Evolutionary conservation across 2,113 vertebrate genomes (phyloP).

Genomic region (Scatophagus argus): DNA sequence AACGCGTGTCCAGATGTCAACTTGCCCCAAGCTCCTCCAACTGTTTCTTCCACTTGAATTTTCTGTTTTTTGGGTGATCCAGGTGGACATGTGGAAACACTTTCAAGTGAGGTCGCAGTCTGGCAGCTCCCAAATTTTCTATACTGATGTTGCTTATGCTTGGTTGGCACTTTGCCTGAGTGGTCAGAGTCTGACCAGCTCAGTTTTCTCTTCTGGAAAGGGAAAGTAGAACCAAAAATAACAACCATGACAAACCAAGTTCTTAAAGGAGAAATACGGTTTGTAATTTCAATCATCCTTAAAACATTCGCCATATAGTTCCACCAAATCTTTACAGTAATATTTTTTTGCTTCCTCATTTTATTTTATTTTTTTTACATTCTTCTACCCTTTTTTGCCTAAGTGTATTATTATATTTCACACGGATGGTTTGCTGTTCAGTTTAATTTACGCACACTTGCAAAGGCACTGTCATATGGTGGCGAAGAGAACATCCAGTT

Average conservation of each 20-base stretch:
- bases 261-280: not conserved
- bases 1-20: slow-evolving; percentile 34
- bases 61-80: slow-evolving; percentile 23
- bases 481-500: not conserved
- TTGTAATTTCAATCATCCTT: slow-evolving; percentile 1
- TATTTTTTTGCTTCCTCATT: not conserved
- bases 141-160: slow-evolving; percentile 37
- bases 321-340: not conserved
- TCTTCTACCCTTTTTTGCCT: not conserved
- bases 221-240: slow-evolving; percentile 34
- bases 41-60: not conserved
- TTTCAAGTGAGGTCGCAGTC: slow-evolving; percentile 15
- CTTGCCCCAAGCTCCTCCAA: not conserved
- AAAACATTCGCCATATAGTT: not conserved
- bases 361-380: not conserved
- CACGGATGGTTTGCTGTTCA: not conserved
- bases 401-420: not conserved
- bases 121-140: slow-evolving; percentile 27
- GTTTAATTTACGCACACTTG: not conserved
- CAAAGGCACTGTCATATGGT: not conserved
- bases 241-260: slow-evolving; percentile 1
- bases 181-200: slow-evolving; percentile 72
- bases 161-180: slow-evolving; percentile 20
- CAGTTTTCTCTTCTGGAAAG: slow-evolving; percentile 80
- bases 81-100: slow-evolving; percentile 20